phyloP scores from a whole-genome alignment of 2,113 vertebrate genomes.

The Mastomys natalensis region DNA sequence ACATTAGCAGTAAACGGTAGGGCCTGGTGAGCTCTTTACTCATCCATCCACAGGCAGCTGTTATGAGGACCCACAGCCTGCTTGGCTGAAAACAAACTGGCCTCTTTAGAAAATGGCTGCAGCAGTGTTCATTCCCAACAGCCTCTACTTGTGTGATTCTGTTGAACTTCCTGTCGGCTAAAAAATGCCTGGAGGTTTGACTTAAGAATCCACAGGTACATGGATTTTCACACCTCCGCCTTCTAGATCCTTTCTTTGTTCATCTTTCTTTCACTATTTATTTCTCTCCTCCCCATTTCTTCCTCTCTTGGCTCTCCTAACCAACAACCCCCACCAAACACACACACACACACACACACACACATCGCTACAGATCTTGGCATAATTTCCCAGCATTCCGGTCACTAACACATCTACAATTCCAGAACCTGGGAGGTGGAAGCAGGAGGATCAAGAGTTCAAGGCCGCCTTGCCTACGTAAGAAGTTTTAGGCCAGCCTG shows the following conservation, averaged over 20 bases:
- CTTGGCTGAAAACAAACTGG: neutral
- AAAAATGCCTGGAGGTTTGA: neutral
- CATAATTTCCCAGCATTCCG: neutral
- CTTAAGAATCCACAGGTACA: neutral
- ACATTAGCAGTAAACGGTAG: neutral
- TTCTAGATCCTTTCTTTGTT: no score
- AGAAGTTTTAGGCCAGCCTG: neutral
- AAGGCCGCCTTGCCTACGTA: neutral
- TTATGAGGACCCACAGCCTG: no score
- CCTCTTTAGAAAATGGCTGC: neutral
- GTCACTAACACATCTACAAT: neutral
- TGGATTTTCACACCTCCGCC: accelerated
- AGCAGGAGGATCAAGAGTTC: neutral
- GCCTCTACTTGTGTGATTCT: neutral
- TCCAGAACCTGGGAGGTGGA: neutral
- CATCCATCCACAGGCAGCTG: neutral
- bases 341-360: neutral
- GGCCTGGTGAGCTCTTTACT: no score
- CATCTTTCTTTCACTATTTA: no score
- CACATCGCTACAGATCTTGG: neutral
- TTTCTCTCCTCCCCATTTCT: neutral
- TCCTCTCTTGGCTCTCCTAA: neutral
- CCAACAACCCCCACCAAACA: neutral
- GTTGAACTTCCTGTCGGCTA: neutral
- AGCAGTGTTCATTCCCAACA: neutral